Base-by-base conservation (phyloP, 1,140 invertebrate species). In the Temnothorax curvispinosus region DNA sequence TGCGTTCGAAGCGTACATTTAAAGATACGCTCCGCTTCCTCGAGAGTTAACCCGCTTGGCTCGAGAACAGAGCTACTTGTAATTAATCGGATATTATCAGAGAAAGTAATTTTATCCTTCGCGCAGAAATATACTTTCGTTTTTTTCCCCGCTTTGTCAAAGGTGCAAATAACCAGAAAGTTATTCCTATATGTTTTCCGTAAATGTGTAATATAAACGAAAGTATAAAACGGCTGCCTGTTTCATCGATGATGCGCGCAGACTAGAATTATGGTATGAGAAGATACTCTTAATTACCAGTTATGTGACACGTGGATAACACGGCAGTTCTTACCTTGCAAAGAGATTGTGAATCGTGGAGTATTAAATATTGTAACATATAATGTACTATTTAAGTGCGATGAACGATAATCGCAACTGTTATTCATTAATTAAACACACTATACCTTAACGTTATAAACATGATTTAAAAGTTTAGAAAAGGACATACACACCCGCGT, bases 291-390 rank as follows among this genome's bases (percentile, higher is more conserved):
- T 56, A 32, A 74, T 85, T 71, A 84, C 47, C 52, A 62, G 72
- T 65, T 47, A 86, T 86, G 64, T 84, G 72, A 4, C 47, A 72
- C n/a, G 56, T 74, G 86, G 72, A 91, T 86, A 86, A 91, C 74
- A 88, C 54, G 92, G 90, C 87, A 91, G 90, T 89, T 93, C 91
- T 92, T 90, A 90, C 18, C 88, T 85, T 82, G 88, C 92, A 82
- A 69, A 89, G 38, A 87, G 91, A 90, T 92, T 92, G 32, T 74
- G 89, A 93, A 92, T 92, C 92, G 87, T 93, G 91, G 89, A 95
- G 92, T 95, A 95, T 94, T 95, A 94, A 92, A 90, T 94, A 94
- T 93, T 95, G 93, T 95, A 95, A 89, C 91, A 77, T 77, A 77
- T 77, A 71, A 76, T 76, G 38, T 62, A 65, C 89, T 94, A 93